Base-by-base conservation (phyloP, 92 coral and sea anemone species). In the Blastomussa wellsi region DNA sequence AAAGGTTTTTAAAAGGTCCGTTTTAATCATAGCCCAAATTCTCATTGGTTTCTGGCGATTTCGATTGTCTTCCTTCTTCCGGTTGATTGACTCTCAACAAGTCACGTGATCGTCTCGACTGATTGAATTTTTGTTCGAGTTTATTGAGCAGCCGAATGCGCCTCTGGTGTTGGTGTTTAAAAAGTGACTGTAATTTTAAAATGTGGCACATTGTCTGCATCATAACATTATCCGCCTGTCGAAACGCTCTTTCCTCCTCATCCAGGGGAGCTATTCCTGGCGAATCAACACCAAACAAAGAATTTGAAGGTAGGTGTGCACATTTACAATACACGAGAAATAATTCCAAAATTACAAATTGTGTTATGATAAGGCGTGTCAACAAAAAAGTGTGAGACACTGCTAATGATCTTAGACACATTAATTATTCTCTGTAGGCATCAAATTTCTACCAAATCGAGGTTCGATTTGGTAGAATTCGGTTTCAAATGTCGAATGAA, bases 231-330 rank as follows among this genome's bases (percentile, higher is more conserved):
- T 16, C 72, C 66, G 86, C 78, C 26, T 82, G 16, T 72, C 37
- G 24, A 14, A 11, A 14, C 32, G 47, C 33, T 24, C 24, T 48
- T 69, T 69, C 64, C 7, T 47, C 49, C 48, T 44, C 67, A 15
- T 53, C 32, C 32, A 69, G 52, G 85, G 70, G 68, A 51, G 6
- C 84, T 29, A 2, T 16, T 24, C 59, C 60, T 36, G 84, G 47
- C 39, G 47, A 31, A 31, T 64, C 73, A 26, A 64, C 73, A 26
- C 15, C 84, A 7, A 14, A 49, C 67, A 81, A 35, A 51, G 85
- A 81, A 72, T 51, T 82, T 51, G 69, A 82, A 82, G 86, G 86
- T 82, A 52, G 3, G 67, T 53, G 6, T 4, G 48, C 32, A 24
- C 49, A n/a, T n/a, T n/a, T n/a, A n/a, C n/a, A 55, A 20, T 37